Conservation (phyloP, 2,113 vertebrate species). For the Naja naja region DNA sequence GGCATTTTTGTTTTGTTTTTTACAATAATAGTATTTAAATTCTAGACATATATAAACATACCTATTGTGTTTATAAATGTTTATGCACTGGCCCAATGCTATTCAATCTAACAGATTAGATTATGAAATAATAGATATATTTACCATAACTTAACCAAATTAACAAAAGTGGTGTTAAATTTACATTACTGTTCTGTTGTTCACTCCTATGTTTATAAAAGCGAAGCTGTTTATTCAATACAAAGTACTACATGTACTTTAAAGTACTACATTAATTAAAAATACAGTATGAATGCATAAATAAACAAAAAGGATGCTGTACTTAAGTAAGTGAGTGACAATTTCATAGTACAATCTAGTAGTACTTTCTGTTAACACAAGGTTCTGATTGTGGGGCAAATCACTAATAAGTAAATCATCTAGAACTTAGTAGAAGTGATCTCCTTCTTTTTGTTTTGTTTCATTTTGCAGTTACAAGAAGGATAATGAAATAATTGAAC, state of each 20-base stretch:
- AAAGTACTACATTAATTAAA: neutral
- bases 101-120: neutral
- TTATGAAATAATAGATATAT: neutral
- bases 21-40: neutral
- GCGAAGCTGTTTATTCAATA: neutral
- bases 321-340: constrained; percentile 2
- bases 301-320: neutral
- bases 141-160: neutral
- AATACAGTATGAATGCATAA: neutral
- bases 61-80: neutral
- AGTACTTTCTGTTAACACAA: constrained; percentile 29
- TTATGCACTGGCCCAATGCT: neutral
- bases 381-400: constrained; percentile 19
- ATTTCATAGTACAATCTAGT: neutral
- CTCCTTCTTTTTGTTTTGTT: constrained; percentile 2
- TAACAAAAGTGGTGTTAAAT: neutral
- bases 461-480: constrained; percentile 44
- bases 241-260: neutral
- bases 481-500: constrained; percentile 26
- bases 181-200: neutral
- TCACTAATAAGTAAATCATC: constrained; percentile 20
- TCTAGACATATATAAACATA: neutral
- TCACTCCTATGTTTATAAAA: neutral
- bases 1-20: neutral
- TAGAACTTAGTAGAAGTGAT: neutral